Conservation (phyloP, 2,888 invertebrate genomes). For the Exephanes ischioxanthus region DNA sequence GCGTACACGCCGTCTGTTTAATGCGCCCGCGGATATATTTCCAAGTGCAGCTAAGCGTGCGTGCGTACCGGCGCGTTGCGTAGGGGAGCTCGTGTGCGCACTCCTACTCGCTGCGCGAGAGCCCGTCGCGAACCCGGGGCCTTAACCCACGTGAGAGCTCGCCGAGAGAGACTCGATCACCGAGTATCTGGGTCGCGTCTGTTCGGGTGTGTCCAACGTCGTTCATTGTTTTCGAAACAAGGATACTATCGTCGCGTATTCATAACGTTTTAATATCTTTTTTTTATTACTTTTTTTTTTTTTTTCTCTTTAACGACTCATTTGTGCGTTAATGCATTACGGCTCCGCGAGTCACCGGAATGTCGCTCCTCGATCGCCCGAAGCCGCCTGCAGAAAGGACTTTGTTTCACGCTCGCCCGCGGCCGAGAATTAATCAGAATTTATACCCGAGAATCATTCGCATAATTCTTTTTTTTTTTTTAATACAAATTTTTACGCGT, state of each 20-base stretch:
- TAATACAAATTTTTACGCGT: too few species aligned
- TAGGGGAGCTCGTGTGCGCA: conserved; percentile 22
- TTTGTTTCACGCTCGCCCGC: background rate
- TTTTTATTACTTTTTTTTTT: background rate
- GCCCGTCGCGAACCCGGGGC: conserved; percentile 53
- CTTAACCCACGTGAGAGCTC: conserved; percentile 60
- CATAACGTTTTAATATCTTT: conserved; percentile 7
- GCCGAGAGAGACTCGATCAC: conserved; percentile 53
- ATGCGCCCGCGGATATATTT: conserved; percentile 53
- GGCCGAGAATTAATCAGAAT: background rate
- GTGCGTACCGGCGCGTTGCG: conserved; percentile 49
- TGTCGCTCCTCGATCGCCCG: conserved; percentile 13
- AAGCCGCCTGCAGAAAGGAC: conserved; percentile 6
- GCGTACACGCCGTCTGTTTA: conserved; percentile 18
- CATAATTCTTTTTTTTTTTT: background rate
- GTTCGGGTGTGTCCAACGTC: conserved; percentile 51
- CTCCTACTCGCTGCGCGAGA: conserved; percentile 34
- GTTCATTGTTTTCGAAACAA: conserved; percentile 64
- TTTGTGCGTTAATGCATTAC: conserved; percentile 33
- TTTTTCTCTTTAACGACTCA: background rate
- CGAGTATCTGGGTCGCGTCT: conserved; percentile 67
- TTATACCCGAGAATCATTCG: background rate
- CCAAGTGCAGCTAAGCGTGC: conserved; percentile 53
- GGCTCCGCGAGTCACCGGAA: conserved; percentile 17
- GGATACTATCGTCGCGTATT: conserved; percentile 43